Conservation (phyloP, 2,888 invertebrate species). For the Lacanobia oleracea region DNA sequence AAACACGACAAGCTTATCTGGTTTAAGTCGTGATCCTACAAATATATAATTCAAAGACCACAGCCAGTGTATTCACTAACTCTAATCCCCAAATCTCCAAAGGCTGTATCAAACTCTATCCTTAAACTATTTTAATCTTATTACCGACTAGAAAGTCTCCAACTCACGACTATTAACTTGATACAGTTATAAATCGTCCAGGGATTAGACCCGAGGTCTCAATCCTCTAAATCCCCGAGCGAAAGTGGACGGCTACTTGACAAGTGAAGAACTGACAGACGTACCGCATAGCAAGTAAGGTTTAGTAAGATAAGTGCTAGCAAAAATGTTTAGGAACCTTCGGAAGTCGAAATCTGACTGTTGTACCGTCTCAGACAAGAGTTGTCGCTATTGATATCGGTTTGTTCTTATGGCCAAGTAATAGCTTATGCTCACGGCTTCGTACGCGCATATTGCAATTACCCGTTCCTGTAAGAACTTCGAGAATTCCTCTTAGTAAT, state of each 20-base stretch:
- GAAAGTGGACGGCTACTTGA: slow-evolving; percentile 48
- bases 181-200: slow-evolving; percentile 58
- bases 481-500: too few relatives aligned
- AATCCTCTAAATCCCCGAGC: slow-evolving; percentile 61
- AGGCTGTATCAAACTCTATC: slow-evolving; percentile 18
- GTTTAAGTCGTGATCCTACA: background rate
- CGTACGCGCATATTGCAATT: too few relatives aligned
- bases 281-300: background rate
- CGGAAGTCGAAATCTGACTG: background rate
- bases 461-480: too few relatives aligned
- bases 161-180: slow-evolving; percentile 44
- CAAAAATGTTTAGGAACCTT: background rate
- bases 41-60: background rate
- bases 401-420: too few relatives aligned
- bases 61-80: slow-evolving; percentile 5
- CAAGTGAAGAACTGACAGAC: slow-evolving; percentile 38
- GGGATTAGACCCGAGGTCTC: slow-evolving; percentile 58
- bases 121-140: slow-evolving; percentile 50
- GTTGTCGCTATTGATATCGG: too few relatives aligned
- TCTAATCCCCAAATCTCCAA: slow-evolving; percentile 27
- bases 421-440: too few relatives aligned
- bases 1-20: background rate
- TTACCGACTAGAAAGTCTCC: slow-evolving; percentile 49
- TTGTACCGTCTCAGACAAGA: too few relatives aligned
- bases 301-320: slow-evolving; percentile 1